Percentiles rank a stretch among this genome's conserved stretches.
phyloP scores from a whole-genome alignment of 2,888 invertebrate genomes.

The Philopedon plagiatum region DNA sequence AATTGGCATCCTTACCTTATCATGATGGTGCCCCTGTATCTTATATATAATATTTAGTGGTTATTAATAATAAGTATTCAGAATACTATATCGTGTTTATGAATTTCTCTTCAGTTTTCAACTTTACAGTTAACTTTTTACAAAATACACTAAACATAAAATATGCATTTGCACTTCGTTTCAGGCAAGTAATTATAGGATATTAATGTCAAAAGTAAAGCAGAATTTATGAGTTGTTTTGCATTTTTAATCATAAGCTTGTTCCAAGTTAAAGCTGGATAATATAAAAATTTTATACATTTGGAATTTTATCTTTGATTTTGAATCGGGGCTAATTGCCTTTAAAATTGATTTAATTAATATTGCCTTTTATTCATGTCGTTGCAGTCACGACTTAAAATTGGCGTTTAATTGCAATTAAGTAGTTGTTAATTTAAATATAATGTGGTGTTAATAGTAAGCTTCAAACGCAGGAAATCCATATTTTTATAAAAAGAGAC shows the following conservation, averaged over 20 bases:
- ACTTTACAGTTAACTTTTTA: constrained; percentile 7
- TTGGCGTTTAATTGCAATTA: background rate
- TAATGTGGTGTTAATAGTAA: too few species aligned
- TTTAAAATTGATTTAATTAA: background rate
- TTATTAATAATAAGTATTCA: too few species aligned
- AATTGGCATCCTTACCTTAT: too few species aligned
- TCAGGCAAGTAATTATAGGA: constrained; percentile 45
- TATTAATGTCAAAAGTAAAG: constrained; percentile 46
- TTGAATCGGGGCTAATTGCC: constrained; percentile 20
- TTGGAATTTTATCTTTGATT: constrained; percentile 29
- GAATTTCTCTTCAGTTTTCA: too few species aligned
- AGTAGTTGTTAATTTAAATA: background rate
- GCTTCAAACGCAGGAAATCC: too few species aligned
- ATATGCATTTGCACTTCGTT: constrained; percentile 27
- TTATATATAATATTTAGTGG: too few species aligned
- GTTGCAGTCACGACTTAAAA: background rate
- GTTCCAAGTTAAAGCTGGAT: constrained; percentile 1
- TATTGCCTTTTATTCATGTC: background rate
- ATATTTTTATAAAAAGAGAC: too few species aligned
- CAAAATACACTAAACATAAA: constrained; percentile 18
- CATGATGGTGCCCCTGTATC: too few species aligned
- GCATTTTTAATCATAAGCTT: constrained; percentile 44
- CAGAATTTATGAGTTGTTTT: constrained; percentile 40
- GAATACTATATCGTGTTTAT: too few species aligned
- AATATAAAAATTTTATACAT: constrained; percentile 18